Conservation (phyloP, 2,797 vertebrate genomes). For the Microctenopoma lineatum region DNA sequence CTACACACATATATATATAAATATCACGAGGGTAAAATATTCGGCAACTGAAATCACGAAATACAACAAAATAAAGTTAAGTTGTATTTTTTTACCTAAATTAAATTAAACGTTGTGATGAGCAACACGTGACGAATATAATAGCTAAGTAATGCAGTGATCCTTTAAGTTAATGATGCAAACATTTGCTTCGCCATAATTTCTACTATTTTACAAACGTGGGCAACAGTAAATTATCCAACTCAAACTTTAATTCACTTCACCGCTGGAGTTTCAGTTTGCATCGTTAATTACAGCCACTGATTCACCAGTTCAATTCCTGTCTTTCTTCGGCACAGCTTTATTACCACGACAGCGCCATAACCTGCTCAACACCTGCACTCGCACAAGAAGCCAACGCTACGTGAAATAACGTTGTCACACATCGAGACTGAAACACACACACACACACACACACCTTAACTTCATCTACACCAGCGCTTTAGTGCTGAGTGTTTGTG, state of each 20-base stretch:
- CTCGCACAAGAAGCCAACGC: neutral
- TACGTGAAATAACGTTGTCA: neutral
- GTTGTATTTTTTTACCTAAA: neutral
- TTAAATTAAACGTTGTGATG: neutral
- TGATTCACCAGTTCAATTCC: neutral
- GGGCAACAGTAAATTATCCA: neutral
- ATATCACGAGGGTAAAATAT: neutral
- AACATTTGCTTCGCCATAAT: neutral
- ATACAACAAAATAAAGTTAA: neutral
- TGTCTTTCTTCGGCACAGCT: neutral
- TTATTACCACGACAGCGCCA: conserved; percentile 19
- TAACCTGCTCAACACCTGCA: neutral
- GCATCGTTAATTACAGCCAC: conserved; percentile 26
- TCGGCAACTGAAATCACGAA: neutral
- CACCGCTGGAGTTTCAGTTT: conserved; percentile 16
- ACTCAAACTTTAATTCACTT: conserved; percentile 35
- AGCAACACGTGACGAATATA: conserved; percentile 12
- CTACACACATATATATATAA: too few species aligned
- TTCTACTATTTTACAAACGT: neutral
- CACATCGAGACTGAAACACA: neutral
- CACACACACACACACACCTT: neutral
- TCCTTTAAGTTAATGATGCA: neutral
- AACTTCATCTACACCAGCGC: too few species aligned
- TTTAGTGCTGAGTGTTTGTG: too few species aligned
- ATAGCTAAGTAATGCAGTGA: neutral